Evolutionary conservation across 2,888 invertebrate species (phyloP).

Genomic region (Scaptomyza polygonia): DNA sequence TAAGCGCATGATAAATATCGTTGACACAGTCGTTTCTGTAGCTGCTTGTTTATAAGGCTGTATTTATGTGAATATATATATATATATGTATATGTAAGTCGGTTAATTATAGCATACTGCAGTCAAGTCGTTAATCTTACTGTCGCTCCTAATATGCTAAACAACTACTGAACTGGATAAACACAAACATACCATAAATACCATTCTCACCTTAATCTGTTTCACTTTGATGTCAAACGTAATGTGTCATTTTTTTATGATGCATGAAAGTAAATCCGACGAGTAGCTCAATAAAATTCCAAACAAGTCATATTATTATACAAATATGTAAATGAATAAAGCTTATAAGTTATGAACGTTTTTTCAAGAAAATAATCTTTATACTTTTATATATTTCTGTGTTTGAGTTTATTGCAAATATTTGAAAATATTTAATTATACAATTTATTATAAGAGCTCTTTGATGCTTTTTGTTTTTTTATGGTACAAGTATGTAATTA

Average conservation of each 20-base stretch:
- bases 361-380: not conserved
- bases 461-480: too few relatives aligned
- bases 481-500: too few relatives aligned
- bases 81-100: constrained; percentile 20
- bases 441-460: too few relatives aligned
- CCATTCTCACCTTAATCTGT: constrained; percentile 31
- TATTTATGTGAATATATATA: not conserved
- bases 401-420: not conserved
- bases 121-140: constrained; percentile 15
- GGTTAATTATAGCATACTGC: constrained; percentile 40
- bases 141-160: constrained; percentile 27
- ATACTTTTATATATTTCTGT: not conserved
- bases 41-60: constrained; percentile 24
- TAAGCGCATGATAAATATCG: constrained; percentile 74
- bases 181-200: constrained; percentile 29
- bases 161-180: constrained; percentile 4
- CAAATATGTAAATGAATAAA: not conserved
- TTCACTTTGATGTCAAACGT: constrained; percentile 10
- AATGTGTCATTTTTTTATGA: constrained; percentile 19
- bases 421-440: too few relatives aligned
- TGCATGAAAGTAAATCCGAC: not conserved
- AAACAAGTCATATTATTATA: not conserved
- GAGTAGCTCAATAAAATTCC: not conserved
- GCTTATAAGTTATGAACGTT: not conserved
- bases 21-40: constrained; percentile 69